A percentile compares a stretch with the other conserved stretches of the same genome.
These are phyloP conservation scores for Montipora foliosa DNA, from an alignment of 64 coral and sea anemone genomes.

Conservation along the genomic window DNA sequence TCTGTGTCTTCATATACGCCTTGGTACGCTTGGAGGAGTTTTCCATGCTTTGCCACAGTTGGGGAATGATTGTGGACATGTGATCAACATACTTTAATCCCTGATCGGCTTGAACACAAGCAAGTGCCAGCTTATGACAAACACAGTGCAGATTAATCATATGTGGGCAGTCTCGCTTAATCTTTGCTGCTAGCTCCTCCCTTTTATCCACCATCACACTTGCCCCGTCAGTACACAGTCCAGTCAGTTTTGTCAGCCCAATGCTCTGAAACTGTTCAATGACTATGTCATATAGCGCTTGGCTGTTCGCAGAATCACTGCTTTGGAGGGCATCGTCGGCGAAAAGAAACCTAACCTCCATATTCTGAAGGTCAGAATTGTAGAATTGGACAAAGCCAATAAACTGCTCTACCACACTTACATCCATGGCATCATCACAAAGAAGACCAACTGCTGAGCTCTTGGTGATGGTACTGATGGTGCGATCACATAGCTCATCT, in stretches of 20 bases:
- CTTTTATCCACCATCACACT: constrained; percentile 32
- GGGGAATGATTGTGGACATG: constrained; percentile 12
- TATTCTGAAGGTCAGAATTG: constrained; percentile 5
- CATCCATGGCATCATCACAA: background rate
- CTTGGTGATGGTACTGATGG: background rate
- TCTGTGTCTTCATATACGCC: constrained; percentile 9
- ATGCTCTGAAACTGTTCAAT: constrained; percentile 5
- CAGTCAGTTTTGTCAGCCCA: constrained; percentile 25
- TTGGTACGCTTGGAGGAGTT: constrained; percentile 5
- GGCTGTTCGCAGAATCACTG: constrained; percentile 17
- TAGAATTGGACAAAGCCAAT: background rate
- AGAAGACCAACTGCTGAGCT: background rate
- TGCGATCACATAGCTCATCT: no score
- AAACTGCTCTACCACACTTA: background rate
- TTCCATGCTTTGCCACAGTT: constrained; percentile 33
- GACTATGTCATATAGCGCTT: constrained; percentile 1
- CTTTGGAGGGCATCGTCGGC: constrained; percentile 9
- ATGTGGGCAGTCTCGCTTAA: constrained; percentile 8
- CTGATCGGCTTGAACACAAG: constrained; percentile 22
- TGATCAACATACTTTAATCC: constrained; percentile 29
- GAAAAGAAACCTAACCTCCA: constrained; percentile 12
- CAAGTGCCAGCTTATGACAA: constrained; percentile 20
- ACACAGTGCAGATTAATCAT: constrained; percentile 10
- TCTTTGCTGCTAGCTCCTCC: constrained; percentile 2
- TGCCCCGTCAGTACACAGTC: constrained; percentile 10